phyloP scores from a whole-genome alignment of 2,113 vertebrate species.

The Daphoenositta chrysoptera region DNA sequence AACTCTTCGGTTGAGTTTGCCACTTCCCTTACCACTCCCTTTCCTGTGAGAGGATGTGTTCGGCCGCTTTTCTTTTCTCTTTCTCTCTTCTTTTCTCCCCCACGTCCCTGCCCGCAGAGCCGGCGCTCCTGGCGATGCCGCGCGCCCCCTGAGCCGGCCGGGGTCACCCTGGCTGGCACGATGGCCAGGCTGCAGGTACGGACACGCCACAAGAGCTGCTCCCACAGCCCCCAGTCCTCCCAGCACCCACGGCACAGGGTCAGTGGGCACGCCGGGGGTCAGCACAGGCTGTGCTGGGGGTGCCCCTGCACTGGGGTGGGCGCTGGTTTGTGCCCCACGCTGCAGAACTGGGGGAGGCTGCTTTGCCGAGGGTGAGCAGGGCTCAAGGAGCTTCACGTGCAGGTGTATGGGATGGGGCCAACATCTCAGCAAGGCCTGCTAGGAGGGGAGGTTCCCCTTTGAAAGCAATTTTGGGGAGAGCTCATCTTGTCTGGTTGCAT shows the following conservation, averaged over 20 bases:
- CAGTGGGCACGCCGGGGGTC: accelerated
- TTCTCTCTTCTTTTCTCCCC: constrained; percentile 16
- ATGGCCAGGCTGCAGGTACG: constrained; percentile 25
- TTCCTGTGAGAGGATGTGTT: constrained; percentile 65
- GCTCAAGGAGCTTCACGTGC: background rate
- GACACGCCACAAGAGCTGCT: background rate
- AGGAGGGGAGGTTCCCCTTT: background rate
- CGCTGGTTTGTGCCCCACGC: background rate
- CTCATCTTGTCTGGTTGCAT: accelerated
- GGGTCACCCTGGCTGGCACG: background rate
- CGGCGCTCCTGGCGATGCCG: background rate
- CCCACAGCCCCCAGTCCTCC: background rate
- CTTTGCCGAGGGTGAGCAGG: background rate
- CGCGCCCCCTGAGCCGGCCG: background rate
- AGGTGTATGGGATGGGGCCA: background rate
- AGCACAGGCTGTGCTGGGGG: background rate
- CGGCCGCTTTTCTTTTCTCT: constrained; percentile 12
- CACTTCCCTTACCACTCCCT: constrained; percentile 70
- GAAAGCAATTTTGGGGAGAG: background rate
- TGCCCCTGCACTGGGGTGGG: background rate
- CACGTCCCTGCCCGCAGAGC: background rate
- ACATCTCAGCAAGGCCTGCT: background rate
- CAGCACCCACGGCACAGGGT: background rate
- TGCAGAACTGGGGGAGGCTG: background rate
- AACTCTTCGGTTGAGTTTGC: constrained; percentile 51